Evolutionary conservation across 2,888 invertebrate species (phyloP), one percentile per base, ranked within the genome.

Genomic region (Rhagonycha lutea): DNA sequence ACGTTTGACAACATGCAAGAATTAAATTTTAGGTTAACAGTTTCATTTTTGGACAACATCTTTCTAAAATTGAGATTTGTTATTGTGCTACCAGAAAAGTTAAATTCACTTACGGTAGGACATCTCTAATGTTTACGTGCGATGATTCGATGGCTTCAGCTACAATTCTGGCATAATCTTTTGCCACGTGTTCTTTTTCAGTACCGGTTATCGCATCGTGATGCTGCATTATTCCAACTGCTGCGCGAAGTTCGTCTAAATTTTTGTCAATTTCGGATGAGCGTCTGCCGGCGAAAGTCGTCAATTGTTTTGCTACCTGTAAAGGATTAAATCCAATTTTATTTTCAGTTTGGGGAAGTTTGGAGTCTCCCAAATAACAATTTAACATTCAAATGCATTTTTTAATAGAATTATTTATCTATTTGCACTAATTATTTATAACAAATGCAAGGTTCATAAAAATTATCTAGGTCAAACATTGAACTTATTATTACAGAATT

Each of bases 171-270:
- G 94, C 93, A 86, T 99, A 99, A 87, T 99, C 98, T 69, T 92
- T 86, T 0, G 97, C 94, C 0, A 99, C 94, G 86, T 94, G 90
- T 86, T 96, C 91, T 86, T 96, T 94, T 84, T 95, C 95, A 0
- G 96, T 96, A 3, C 95, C 95, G 0, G 96, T 95, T 1, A 98
- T 92, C 14, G 91, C 96, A 85, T 98, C 97, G 85, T 98, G 98
- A 84, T 98, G 98, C 85, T 98, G 97, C 93, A 95, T 93, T 2
- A 94, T 88, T 4, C 94, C 95, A 92, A 95, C 93, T 0, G 92
- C 92, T 79, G 92, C 92, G 8, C 92, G 91, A 23, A 95, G 89
- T 4, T 67, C 28, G 14, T 91, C 87, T 14, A 94, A 82, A 14
- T 69, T 76, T 11, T 73, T 47, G 14, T 77, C 61, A 10, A 73